Percentiles rank a stretch among this genome's conserved stretches.
Evolutionary conservation across 2,888 invertebrate genomes (phyloP).

Genomic region (Microplitis deprimator): DNA sequence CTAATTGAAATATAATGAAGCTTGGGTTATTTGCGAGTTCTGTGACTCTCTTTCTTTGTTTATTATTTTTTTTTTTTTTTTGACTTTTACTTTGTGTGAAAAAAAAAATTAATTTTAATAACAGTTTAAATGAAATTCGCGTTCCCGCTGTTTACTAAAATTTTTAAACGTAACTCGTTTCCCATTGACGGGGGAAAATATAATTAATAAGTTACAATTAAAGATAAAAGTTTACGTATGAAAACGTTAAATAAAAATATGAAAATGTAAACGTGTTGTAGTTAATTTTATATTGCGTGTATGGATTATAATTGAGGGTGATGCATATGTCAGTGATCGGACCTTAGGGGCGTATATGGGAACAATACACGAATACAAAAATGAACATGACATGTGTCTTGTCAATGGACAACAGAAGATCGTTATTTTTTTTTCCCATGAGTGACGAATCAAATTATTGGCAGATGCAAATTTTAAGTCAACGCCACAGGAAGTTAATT

Average conservation of each 20-base stretch:
- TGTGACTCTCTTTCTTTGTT: not conserved
- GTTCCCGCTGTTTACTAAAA: no score
- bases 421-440: conserved; percentile 20
- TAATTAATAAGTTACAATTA: not conserved
- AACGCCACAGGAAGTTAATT: conserved; percentile 20
- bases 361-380: conserved; percentile 21
- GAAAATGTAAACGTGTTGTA: conserved; percentile 10
- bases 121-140: no score
- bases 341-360: conserved; percentile 19
- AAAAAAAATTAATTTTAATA: no score
- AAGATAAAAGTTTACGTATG: not conserved
- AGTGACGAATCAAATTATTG: conserved; percentile 22
- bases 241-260: not conserved
- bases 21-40: not conserved
- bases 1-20: conserved; percentile 51
- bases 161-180: no score
- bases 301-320: conserved; percentile 37
- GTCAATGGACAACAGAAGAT: conserved; percentile 23
- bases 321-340: conserved; percentile 36
- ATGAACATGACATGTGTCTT: conserved; percentile 26
- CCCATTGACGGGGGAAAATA: no score
- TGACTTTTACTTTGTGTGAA: no score
- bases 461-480: conserved; percentile 19
- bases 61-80: no score
- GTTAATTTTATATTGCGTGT: conserved; percentile 36